A percentile compares a stretch with the other conserved stretches of the same genome.
Evolutionary conservation across 2,113 vertebrate species (phyloP).

Genomic region (Cnemophilus loriae): DNA sequence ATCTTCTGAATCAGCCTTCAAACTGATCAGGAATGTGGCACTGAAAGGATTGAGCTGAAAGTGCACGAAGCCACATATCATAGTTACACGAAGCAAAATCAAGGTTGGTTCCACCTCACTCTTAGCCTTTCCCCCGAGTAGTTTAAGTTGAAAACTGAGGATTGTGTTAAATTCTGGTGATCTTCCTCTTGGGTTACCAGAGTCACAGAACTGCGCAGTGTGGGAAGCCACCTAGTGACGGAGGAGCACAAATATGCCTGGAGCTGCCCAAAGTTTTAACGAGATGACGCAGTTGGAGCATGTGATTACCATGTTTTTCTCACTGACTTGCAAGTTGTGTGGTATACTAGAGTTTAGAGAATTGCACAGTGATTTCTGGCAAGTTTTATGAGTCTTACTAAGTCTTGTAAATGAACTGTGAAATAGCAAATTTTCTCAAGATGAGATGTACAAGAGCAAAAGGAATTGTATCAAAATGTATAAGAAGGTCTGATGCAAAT

Average conservation of each 20-base stretch:
- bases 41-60: not conserved
- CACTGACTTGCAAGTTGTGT: not conserved
- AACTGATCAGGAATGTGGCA: not conserved
- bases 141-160: not conserved
- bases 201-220: not conserved
- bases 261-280: conserved; percentile 14
- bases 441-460: not conserved
- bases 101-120: not conserved
- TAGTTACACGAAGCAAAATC: not conserved
- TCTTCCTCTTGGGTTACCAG: not conserved
- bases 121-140: not conserved
- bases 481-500: not conserved
- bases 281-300: conserved; percentile 35
- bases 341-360: not conserved
- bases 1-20: not conserved
- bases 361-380: not conserved
- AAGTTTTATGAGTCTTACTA: not conserved
- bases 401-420: not conserved
- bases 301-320: conserved; percentile 19
- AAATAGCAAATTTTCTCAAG: not conserved
- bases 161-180: not conserved
- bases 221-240: conserved; percentile 51
- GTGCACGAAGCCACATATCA: not conserved
- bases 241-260: conserved; percentile 23
- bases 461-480: not conserved